Evolutionary conservation across 2,888 invertebrate species (phyloP), one percentile per base, ranked within the genome.

Genomic region (Chaitophorus viminalis): DNA sequence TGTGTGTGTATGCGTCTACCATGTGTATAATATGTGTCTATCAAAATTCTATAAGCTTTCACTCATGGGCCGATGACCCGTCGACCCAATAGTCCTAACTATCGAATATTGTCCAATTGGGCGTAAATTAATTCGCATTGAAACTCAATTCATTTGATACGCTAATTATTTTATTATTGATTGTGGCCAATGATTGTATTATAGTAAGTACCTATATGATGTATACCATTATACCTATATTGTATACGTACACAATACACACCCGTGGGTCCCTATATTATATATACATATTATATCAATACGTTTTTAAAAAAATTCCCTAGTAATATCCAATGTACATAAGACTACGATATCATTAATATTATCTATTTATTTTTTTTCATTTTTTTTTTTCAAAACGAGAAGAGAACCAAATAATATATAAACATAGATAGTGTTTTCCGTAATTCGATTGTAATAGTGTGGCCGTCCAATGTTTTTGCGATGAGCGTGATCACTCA

Each of bases 31-130:
- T 82, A 39, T 11, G 72, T 11, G 60, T 65, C 74, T 60, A 60
- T 83, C 46, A 1, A 17, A 60, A 75, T 29, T 75, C 39, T 21
- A 33, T 46, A 75, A 78, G 78, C 86, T 86, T 86, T 86, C 86
- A 79, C 86, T 79, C 72, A 17, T 74, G 39, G 78, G 79, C 86
- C 86, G 86, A 86, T 60, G 86, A 86, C 86, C 86, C 21, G 60
- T 79, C 78, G 78, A 79, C 78, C 78, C 86, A 78, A 85, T 78
- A 86, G n/a, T 25, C 54, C 6, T n/a, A 33, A 75, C 83, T 65
- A 46, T 76, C 83, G 75, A 76, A 84, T n/a, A n/a, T 65, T 31
- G 76, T 60, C 65, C 75, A 46, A 76, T 76, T 65, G 65, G 75
- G 17, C 83, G 83, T 84, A 39, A 84, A 76, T 65, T 39, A 65